Conservation (phyloP, 1,140 invertebrate genomes). For the Scaptodrosophila lebanonensis region DNA sequence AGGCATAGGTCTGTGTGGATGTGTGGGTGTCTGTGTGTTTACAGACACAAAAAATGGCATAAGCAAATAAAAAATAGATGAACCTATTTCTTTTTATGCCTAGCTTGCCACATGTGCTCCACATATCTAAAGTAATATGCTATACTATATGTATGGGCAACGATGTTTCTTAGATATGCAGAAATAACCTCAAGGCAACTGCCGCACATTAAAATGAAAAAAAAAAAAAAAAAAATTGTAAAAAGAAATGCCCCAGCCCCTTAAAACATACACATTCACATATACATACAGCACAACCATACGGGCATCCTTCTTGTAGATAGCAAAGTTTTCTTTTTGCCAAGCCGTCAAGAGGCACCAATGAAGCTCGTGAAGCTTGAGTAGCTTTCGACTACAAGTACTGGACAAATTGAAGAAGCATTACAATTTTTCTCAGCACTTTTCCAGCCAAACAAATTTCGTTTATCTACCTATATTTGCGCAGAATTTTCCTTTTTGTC, state of each 20-base stretch:
- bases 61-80: conserved; percentile 63
- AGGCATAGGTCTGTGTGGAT: not conserved
- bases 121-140: conserved; percentile 2
- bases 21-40: conserved; percentile 21
- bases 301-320: too few relatives aligned
- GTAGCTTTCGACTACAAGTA: too few relatives aligned
- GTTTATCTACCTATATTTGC: too few relatives aligned
- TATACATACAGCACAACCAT: too few relatives aligned
- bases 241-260: conserved; percentile 11
- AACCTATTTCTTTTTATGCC: conserved; percentile 37
- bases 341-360: too few relatives aligned
- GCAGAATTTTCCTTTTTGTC: too few relatives aligned
- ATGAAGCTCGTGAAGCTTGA: too few relatives aligned
- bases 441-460: too few relatives aligned
- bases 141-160: conserved; percentile 4
- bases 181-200: conserved; percentile 46
- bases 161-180: conserved; percentile 27
- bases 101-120: conserved; percentile 4
- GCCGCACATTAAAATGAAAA: conserved; percentile 56
- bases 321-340: too few relatives aligned
- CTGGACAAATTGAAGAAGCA: too few relatives aligned
- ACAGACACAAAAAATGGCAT: conserved; percentile 46
- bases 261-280: not conserved
- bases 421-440: too few relatives aligned
- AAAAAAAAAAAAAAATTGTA: conserved; percentile 54